phyloP scores from a whole-genome alignment of 2,888 invertebrate genomes.

The Glyphotaelius pellucidus region DNA sequence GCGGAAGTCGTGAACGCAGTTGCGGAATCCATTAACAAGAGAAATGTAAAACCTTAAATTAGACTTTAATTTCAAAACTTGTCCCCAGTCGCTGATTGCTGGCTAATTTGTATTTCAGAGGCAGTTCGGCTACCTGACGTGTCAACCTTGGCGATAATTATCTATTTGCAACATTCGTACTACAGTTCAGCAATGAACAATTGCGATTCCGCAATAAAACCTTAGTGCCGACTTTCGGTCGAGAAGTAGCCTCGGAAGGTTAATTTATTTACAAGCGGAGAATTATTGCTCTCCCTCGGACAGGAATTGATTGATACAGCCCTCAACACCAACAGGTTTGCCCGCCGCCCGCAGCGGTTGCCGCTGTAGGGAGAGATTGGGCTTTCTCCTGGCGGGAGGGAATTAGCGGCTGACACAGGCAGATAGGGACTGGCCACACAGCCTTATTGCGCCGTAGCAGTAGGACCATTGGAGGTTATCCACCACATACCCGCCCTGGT shows the following conservation, averaged over 20 bases:
- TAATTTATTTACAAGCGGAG: neutral
- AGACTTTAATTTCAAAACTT: neutral
- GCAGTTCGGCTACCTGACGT: slow-evolving; percentile 2
- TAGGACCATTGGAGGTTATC: too few species aligned
- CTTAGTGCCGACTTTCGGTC: neutral
- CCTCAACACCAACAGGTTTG: slow-evolving; percentile 2
- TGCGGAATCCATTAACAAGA: neutral
- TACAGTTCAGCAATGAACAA: neutral
- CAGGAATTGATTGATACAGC: neutral
- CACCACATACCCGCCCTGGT: too few species aligned
- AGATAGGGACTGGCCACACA: neutral
- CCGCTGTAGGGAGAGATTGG: neutral
- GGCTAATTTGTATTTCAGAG: slow-evolving; percentile 2
- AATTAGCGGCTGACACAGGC: neutral
- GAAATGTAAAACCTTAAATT: neutral
- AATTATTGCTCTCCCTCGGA: neutral
- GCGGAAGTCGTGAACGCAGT: neutral
- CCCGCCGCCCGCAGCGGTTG: neutral
- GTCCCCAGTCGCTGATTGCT: neutral
- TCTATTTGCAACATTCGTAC: neutral
- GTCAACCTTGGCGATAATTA: neutral
- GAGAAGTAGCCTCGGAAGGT: neutral
- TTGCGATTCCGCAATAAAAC: neutral
- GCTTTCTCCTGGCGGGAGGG: neutral
- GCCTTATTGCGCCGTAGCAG: too few species aligned